Conservation (phyloP, 2,113 vertebrate genomes). For the Oryzias melastigma region DNA sequence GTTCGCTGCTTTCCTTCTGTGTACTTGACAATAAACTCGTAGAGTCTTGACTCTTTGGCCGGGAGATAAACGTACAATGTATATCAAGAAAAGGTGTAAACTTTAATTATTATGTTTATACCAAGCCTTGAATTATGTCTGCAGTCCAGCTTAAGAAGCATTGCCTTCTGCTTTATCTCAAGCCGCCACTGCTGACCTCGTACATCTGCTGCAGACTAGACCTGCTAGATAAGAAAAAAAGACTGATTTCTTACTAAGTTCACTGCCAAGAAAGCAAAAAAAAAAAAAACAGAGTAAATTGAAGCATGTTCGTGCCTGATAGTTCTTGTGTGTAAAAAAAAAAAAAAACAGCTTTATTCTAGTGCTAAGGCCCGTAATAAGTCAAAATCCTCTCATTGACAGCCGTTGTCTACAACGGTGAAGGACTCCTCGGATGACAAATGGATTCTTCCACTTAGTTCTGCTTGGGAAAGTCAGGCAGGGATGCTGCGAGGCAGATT, state of each 20-base stretch:
- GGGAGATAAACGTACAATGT: no score
- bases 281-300: conserved; percentile 11
- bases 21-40: no score
- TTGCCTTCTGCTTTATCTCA: conserved; percentile 39
- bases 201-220: conserved; percentile 20
- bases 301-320: conserved; percentile 18
- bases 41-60: no score
- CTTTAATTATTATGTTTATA: no score
- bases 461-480: conserved; percentile 42
- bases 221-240: no score
- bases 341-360: conserved; percentile 35
- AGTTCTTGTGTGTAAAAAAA: background rate
- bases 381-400: conserved; percentile 54
- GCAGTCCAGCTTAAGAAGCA: conserved; percentile 16
- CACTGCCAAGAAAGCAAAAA: conserved; percentile 19
- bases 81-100: no score
- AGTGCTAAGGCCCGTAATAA: conserved; percentile 49
- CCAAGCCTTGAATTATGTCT: no score
- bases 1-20: no score
- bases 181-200: conserved; percentile 28
- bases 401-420: conserved; percentile 49
- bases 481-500: conserved; percentile 49
- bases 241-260: background rate
- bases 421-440: conserved; percentile 53
- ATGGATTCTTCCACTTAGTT: conserved; percentile 52